Base-by-base conservation (phyloP, 2,888 invertebrate species). In the Philopedon plagiatum region DNA sequence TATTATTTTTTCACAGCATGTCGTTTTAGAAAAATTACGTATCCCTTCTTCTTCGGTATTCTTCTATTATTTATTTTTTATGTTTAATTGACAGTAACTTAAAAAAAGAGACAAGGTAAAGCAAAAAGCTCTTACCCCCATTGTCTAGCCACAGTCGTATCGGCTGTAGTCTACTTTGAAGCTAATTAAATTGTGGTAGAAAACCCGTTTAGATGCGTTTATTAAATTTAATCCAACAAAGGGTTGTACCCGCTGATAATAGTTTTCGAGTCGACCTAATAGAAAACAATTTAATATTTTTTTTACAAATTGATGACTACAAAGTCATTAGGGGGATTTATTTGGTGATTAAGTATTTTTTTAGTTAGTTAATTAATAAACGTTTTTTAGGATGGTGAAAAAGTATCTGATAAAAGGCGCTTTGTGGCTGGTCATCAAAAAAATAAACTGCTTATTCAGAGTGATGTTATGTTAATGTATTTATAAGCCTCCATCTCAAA, bases 161-260 rank as follows among this genome's bases (percentile, higher is more conserved):
- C 62, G 44, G 49, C 26, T 13, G 9, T 49, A 5, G 51, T 18
- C 51, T 29, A 11, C 32, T 67, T 49, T 41, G 23, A 44, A 56
- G 60, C 46, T 70, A 63, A 70, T 70, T 70, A 70, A 57, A 64
- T 58, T 64, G 64, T 72, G 74, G 66, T 67, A 65, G 73, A 73
- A 74, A 75, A 75, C 41, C 76, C 75, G 46, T 62, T 57, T 65
- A 68, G 71, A 74, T 70, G 60, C 71, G 34, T 76, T 77, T 75
- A 77, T 77, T 76, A 76, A 77, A 76, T 77, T 75, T 75, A 73
- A 76, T 71, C 74, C 71, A 49, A 73, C 75, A 76, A 76, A 75
- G 74, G 76, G 75, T 76, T 75, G 63, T 73, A 73, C 32, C 69
- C 18, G 71, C 73, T 70, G 76, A 74, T 75, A 74, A 76, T 75